Percentiles rank a stretch among this genome's conserved stretches.
phyloP scores from a whole-genome alignment of 2,113 vertebrate genomes.

The Seriola dumerili region DNA sequence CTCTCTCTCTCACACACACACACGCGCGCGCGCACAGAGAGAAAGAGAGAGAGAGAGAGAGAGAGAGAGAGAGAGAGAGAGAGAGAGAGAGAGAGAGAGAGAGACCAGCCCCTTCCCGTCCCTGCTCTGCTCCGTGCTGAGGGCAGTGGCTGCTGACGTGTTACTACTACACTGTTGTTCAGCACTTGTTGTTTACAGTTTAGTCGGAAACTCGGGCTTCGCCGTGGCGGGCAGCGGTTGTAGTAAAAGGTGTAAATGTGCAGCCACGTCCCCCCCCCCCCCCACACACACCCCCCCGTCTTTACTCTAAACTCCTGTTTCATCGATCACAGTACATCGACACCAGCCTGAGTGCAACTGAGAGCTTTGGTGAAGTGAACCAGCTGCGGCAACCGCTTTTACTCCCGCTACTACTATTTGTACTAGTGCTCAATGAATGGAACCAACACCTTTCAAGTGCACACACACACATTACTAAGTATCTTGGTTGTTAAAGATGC shows the following conservation, averaged over 20 bases:
- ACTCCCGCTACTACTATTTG: background rate
- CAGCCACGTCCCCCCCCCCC: background rate
- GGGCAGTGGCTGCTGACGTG: slow-evolving; percentile 85
- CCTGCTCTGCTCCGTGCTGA: slow-evolving; percentile 52
- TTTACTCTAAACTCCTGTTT: background rate
- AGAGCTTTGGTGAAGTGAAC: background rate
- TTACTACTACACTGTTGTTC: slow-evolving; percentile 87
- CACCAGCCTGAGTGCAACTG: background rate
- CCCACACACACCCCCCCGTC: no score
- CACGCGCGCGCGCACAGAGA: background rate
- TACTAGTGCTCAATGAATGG: slow-evolving; percentile 17
- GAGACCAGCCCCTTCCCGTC: slow-evolving; percentile 74
- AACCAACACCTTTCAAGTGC: background rate
- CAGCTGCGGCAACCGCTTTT: background rate
- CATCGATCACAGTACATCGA: background rate
- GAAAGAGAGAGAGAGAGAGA: slow-evolving; percentile 12
- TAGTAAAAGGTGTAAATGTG: slow-evolving; percentile 38
- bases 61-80: slow-evolving; percentile 23
- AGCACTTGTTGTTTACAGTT: slow-evolving; percentile 83
- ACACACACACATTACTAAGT: background rate
- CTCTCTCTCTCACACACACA: slow-evolving; percentile 14
- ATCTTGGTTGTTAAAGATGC: background rate
- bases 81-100: no score
- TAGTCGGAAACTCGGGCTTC: slow-evolving; percentile 68
- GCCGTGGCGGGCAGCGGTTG: slow-evolving; percentile 34